Percentiles rank a stretch among this genome's conserved stretches.
phyloP scores from a whole-genome alignment of 1,140 invertebrate species.

The Cotesia vestalis region DNA sequence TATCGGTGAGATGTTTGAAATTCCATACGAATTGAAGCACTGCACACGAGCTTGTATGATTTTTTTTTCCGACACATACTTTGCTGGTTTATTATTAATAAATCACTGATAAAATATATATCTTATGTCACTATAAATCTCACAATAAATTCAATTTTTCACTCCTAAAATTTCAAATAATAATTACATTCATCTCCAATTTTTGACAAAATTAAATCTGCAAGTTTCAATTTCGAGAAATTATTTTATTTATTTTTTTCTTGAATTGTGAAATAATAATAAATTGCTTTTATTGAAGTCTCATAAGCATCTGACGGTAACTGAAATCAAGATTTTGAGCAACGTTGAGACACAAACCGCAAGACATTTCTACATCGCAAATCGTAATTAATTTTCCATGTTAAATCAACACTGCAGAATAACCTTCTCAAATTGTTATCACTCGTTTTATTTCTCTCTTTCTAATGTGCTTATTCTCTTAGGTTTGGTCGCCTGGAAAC shows the following conservation, averaged over 20 bases:
- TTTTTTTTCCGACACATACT: conserved; percentile 4
- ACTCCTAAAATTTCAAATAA: too few species aligned
- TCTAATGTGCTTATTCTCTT: background rate
- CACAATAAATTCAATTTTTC: too few species aligned
- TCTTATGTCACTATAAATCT: too few species aligned
- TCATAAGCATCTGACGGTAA: too few species aligned
- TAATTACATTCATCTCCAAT: too few species aligned
- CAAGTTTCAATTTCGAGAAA: background rate
- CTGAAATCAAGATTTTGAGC: too few species aligned
- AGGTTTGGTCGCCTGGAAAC: too few species aligned
- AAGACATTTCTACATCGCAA: conserved; percentile 43
- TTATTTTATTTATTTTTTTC: background rate
- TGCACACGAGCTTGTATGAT: conserved; percentile 4
- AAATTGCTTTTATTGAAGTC: too few species aligned
- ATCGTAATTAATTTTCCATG: conserved; percentile 62
- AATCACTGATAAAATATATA: too few species aligned
- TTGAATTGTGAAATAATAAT: background rate
- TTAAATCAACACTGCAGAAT: conserved; percentile 58
- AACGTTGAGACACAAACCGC: conserved; percentile 38
- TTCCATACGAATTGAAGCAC: conserved; percentile 17
- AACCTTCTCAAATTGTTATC: conserved; percentile 41
- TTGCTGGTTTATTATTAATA: background rate
- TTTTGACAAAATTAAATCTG: too few species aligned
- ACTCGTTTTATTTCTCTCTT: background rate
- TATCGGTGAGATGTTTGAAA: conserved; percentile 17